These are phyloP conservation scores for rabbit (Oryctolagus cuniculus) DNA, from an alignment of 2,113 vertebrate species.

Conservation along the genomic window DNA sequence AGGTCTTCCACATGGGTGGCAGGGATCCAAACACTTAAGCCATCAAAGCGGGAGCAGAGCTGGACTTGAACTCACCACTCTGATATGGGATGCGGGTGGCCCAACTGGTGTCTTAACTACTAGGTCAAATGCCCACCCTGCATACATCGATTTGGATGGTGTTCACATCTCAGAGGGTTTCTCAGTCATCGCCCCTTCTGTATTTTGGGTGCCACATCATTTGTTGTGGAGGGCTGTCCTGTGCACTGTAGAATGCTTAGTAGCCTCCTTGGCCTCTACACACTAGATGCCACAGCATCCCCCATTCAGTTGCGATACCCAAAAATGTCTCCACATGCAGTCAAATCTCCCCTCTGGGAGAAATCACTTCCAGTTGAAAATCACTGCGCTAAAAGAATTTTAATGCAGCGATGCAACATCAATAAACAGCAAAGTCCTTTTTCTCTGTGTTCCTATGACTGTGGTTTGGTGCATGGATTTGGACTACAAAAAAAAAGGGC, in stretches of 20 bases:
- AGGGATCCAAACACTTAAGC: too few species aligned
- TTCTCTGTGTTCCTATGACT: not conserved
- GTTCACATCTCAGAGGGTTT: not conserved
- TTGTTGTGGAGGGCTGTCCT: not conserved
- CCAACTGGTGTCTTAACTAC: too few species aligned
- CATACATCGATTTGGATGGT: not conserved
- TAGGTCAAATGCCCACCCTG: too few species aligned
- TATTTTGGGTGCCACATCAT: too few species aligned
- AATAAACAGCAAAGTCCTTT: not conserved
- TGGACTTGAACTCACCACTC: too few species aligned
- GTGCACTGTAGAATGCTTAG: accelerated
- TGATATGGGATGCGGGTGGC: too few species aligned
- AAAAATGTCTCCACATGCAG: not conserved
- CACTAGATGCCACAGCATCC: not conserved
- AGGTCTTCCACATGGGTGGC: too few species aligned
- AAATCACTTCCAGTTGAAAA: not conserved
- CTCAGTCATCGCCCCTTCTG: not conserved
- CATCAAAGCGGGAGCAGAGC: too few species aligned
- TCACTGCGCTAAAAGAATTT: not conserved
- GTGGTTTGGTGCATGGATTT: not conserved
- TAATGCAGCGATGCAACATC: not conserved
- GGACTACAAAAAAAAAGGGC: conserved; percentile 21
- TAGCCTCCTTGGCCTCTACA: not conserved
- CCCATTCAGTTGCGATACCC: not conserved
- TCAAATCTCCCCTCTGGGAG: too few species aligned